Evolutionary conservation across 2,113 vertebrate species (phyloP).

Genomic region (Axis porcinus): DNA sequence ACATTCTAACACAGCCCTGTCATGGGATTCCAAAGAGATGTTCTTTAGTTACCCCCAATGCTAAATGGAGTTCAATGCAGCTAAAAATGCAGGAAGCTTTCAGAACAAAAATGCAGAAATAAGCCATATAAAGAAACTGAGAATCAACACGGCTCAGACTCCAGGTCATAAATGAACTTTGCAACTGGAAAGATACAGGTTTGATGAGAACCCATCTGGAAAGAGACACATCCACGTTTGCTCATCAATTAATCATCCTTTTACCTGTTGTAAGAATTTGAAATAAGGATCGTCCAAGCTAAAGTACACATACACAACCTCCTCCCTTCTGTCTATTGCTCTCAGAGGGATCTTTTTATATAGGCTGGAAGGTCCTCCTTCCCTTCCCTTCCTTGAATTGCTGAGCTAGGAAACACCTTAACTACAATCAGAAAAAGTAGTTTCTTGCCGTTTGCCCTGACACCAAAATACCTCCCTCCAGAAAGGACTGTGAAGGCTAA

Average conservation of each 20-base stretch:
- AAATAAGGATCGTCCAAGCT: neutral
- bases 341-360: neutral
- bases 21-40: neutral
- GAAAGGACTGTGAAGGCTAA: neutral
- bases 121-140: neutral
- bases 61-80: neutral
- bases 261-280: neutral
- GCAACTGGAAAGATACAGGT: neutral
- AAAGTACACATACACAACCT: neutral
- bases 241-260: neutral
- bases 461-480: neutral
- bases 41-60: neutral
- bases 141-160: neutral
- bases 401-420: neutral
- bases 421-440: neutral
- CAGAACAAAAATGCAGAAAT: neutral
- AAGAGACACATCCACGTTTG: neutral
- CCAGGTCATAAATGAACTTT: neutral
- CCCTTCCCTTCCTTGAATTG: neutral
- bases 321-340: neutral
- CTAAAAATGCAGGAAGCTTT: neutral
- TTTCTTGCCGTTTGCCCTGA: neutral
- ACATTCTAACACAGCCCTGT: neutral
- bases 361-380: accelerated
- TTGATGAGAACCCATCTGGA: neutral